phyloP scores from a whole-genome alignment of 2,113 vertebrate genomes.

The Grammomys dolichurus region DNA sequence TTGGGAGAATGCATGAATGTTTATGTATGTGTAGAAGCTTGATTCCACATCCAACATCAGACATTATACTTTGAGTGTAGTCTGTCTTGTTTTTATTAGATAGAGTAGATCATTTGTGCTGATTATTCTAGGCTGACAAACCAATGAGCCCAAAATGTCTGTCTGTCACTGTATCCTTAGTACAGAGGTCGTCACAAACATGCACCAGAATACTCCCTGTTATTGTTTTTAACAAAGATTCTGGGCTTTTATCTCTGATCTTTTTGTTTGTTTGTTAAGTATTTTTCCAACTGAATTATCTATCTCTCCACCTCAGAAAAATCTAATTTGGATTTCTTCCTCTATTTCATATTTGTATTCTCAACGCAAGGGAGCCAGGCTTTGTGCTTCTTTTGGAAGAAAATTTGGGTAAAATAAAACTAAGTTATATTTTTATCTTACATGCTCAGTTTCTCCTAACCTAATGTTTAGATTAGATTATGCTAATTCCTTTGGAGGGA shows the following conservation, averaged over 20 bases:
- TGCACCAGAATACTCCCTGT: background rate
- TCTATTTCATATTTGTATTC: background rate
- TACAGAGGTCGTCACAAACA: background rate
- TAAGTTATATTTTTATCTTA: background rate
- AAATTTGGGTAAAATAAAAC: background rate
- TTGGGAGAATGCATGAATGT: too few relatives aligned
- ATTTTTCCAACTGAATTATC: background rate
- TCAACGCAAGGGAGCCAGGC: background rate
- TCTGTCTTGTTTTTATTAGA: background rate
- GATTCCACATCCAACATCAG: too few relatives aligned
- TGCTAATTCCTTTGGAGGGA: background rate
- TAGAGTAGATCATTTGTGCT: background rate
- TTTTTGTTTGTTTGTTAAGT: background rate
- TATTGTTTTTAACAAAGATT: background rate
- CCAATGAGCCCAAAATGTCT: background rate
- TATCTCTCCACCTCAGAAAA: background rate
- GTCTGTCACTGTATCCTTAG: background rate
- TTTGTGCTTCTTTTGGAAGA: background rate
- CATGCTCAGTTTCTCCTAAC: constrained; percentile 7
- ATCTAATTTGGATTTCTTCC: background rate
- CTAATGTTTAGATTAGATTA: background rate
- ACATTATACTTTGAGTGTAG: background rate
- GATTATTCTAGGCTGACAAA: background rate
- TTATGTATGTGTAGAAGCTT: background rate
- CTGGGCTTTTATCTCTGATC: background rate